Conservation (phyloP, 1,140 invertebrate species). For the Aphaenogaster ashmeadi region DNA sequence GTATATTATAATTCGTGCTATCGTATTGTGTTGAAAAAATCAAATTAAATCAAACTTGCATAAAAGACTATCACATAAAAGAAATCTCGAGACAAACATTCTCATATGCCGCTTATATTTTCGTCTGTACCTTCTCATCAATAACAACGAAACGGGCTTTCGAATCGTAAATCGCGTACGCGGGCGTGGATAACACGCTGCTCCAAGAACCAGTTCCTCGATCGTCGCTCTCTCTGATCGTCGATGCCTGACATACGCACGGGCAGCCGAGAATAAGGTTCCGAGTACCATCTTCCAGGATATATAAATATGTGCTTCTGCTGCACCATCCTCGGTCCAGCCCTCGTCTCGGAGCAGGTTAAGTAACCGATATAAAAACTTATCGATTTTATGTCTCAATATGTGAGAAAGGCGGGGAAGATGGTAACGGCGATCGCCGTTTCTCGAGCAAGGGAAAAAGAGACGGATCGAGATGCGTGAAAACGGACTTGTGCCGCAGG, state of each 20-base stretch:
- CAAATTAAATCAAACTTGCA: constrained; percentile 2
- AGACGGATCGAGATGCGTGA: constrained; percentile 60
- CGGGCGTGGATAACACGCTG: constrained; percentile 63
- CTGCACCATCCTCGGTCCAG: background rate
- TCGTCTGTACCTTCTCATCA: constrained; percentile 63
- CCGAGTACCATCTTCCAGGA: constrained; percentile 59
- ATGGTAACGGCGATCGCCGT: constrained; percentile 43
- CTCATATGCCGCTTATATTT: constrained; percentile 1
- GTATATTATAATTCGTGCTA: background rate
- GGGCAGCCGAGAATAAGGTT: constrained; percentile 40
- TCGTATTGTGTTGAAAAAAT: background rate
- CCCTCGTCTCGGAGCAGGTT: constrained; percentile 13
- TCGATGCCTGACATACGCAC: constrained; percentile 54
- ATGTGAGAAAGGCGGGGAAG: constrained; percentile 51
- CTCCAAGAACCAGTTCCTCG: constrained; percentile 67
- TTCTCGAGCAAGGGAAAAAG: constrained; percentile 63
- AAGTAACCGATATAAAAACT: constrained; percentile 72
- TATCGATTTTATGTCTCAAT: constrained; percentile 80
- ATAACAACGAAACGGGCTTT: constrained; percentile 40
- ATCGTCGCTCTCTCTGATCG: constrained; percentile 61
- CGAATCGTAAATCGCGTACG: constrained; percentile 68
- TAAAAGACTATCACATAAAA: too few relatives aligned
- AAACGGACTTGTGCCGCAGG: constrained; percentile 52
- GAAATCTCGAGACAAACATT: constrained; percentile 42
- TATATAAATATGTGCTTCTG: constrained; percentile 71